Evolutionary conservation across 1,140 invertebrate species (phyloP).

Genomic region (Caenorhabditis elegans): WBcel235 BX284605.5:18087001-18087500

Average conservation of each 20-base stretch:
- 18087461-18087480: constrained; percentile 56
- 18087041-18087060: not conserved
- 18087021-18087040: too few species aligned
- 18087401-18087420: constrained; percentile 63
- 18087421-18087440: constrained; percentile 56
- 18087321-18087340: not conserved
- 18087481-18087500: not conserved
- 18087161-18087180: not conserved
- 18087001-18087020: not conserved
- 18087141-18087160: not conserved
- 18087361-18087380: constrained; percentile 51
- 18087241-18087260: not conserved
- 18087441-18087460: constrained; percentile 61
- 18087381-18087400: constrained; percentile 62
- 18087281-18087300: not conserved
- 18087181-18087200: not conserved
- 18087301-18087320: not conserved
- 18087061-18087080: not conserved
- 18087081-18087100: not conserved
- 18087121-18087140: not conserved
- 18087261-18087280: not conserved
- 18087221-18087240: not conserved
- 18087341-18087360: not conserved
- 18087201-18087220: constrained; percentile 5
- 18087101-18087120: not conserved